Percentiles rank a stretch among this genome's conserved stretches.
These are phyloP conservation scores for Lathamus discolor DNA, from an alignment of 2,113 vertebrate genomes.

Conservation along the genomic window DNA sequence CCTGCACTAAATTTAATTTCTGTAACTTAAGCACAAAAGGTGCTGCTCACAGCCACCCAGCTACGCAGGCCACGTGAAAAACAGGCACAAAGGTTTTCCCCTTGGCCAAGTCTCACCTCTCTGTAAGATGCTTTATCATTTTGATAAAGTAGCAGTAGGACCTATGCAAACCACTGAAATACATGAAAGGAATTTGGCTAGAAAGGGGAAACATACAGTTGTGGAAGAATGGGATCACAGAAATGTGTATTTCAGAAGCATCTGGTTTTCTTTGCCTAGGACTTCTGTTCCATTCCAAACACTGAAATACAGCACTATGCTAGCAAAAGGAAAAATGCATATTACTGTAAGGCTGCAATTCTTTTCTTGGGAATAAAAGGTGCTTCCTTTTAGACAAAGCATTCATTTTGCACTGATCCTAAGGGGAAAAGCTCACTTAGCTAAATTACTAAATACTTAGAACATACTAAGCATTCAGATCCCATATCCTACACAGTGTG, in stretches of 20 bases:
- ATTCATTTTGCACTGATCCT: not conserved
- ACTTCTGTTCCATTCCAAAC: not conserved
- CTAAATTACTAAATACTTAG: not conserved
- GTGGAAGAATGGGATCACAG: not conserved
- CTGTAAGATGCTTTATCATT: not conserved
- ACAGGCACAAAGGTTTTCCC: rapidly evolving
- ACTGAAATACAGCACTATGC: not conserved
- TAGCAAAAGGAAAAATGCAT: not conserved
- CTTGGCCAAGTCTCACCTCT: not conserved
- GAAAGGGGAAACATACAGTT: not conserved
- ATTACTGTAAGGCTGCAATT: not conserved
- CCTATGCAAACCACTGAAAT: not conserved
- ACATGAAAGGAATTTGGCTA: not conserved
- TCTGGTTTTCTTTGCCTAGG: not conserved
- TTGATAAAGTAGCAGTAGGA: not conserved
- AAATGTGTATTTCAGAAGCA: not conserved
- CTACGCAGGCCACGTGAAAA: not conserved
- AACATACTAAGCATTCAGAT: no score
- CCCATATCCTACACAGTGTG: rapidly evolving
- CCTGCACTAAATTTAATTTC: not conserved
- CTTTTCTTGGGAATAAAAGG: not conserved
- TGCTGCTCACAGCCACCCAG: not conserved
- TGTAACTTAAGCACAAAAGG: no score
- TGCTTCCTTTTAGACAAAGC: not conserved
- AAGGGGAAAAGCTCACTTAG: not conserved